Percentiles rank a stretch among this genome's conserved stretches.
Evolutionary conservation across 2,797 vertebrate genomes (phyloP).

Genomic region (Sebastes trivittatus): DNA sequence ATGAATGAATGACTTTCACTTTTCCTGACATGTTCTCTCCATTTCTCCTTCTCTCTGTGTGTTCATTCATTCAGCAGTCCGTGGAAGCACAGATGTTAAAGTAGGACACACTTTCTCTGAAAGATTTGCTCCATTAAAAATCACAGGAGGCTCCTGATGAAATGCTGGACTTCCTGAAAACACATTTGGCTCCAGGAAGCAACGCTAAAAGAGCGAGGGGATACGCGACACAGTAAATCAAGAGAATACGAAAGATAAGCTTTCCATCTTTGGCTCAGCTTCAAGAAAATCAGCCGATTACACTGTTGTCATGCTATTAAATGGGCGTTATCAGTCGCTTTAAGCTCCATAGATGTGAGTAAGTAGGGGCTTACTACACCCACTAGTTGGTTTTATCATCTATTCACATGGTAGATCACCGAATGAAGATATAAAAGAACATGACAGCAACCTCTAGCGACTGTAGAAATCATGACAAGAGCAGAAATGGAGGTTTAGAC

Average conservation of each 20-base stretch:
- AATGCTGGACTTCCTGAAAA: constrained; percentile 1
- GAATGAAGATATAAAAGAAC: too few relatives aligned
- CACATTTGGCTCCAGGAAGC: neutral
- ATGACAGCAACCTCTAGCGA: too few relatives aligned
- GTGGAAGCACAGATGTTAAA: constrained; percentile 44
- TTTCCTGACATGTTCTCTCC: constrained; percentile 42
- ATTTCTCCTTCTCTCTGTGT: neutral
- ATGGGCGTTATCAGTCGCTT: too few relatives aligned
- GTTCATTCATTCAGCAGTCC: constrained; percentile 12
- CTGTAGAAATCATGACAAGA: too few relatives aligned
- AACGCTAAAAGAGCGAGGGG: neutral
- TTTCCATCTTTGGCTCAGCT: neutral
- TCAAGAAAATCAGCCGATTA: neutral
- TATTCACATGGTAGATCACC: too few relatives aligned
- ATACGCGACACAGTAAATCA: neutral
- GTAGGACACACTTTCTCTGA: constrained; percentile 8
- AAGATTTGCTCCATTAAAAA: constrained; percentile 12
- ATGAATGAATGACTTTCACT: constrained; percentile 21
- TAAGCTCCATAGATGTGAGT: too few relatives aligned
- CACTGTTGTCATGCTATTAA: neutral
- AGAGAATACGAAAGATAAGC: neutral
- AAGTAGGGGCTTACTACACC: rapidly evolving
- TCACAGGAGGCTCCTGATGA: constrained; percentile 7
- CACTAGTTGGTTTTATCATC: too few relatives aligned
- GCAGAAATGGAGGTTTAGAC: too few relatives aligned